Base-by-base conservation (phyloP, 1,140 invertebrate species). In the Brachionus calyciflorus region DNA sequence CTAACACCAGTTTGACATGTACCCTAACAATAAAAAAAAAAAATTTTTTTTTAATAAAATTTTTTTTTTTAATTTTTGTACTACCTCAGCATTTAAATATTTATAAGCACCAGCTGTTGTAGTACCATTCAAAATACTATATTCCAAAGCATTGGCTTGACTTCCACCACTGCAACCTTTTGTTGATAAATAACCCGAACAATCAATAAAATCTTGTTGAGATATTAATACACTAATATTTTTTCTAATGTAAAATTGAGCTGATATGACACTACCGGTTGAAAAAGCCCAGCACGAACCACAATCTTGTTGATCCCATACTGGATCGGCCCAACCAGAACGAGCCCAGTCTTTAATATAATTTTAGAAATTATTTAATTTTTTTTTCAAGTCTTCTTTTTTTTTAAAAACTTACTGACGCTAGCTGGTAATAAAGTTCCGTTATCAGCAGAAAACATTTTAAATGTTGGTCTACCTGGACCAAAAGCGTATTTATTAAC, bases 151-250 rank as follows among this genome's bases (percentile, higher is more conserved):
- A 14, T 81, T 70, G 49, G 83, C 82, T 82, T 83, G 83, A 3
- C 83, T 63, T 41, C 83, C 83, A n/a, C 83, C 83, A 10, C 79
- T 28, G 77, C 83, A 84, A 1, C 83, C 83, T 4, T 79, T 21
- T 79, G 83, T 84, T 40, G 73, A 78, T 19, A 76, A 78, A 37
- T 48, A 76, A 26, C 21, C 17, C 0, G 80, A 81, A 63, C 82
- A 83, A 55, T 83, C 82, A 21, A 83, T 78, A 9, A 83, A 75
- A 28, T 83, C 77, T 78, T 83, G 82, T 77, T 82, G 82, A 76
- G 79, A 79, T 1, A 83, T 77, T 24, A 76, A 79, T 1, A 81
- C 53, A n/a, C 82, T 69, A 19, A 79, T 79, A 17, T 77, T 70
- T 3, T 78, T 79, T 26, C 80, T 80, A 10, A 76, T 63, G 70